These are phyloP conservation scores for Helostoma temminkii DNA, from an alignment of 2,797 vertebrate genomes.

Conservation along the genomic window DNA sequence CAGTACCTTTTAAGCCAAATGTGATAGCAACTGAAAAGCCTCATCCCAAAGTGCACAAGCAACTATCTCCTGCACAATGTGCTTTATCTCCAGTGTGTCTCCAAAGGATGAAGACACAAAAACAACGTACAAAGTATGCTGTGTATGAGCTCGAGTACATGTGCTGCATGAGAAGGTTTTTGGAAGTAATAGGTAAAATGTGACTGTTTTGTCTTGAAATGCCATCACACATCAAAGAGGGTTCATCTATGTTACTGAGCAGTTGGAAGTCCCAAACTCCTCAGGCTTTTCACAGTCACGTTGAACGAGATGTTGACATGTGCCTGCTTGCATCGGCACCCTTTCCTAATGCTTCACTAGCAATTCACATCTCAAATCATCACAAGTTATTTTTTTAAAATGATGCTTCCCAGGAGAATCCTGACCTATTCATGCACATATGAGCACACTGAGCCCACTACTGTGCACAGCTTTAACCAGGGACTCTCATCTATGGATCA, in stretches of 20 bases:
- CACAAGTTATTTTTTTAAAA: background rate
- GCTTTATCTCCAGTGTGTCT: conserved; percentile 16
- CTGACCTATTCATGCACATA: background rate
- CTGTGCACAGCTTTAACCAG: conserved; percentile 12
- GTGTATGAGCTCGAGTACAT: background rate
- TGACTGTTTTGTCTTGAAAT: background rate
- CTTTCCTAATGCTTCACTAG: background rate
- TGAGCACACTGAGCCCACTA: background rate
- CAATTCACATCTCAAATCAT: background rate
- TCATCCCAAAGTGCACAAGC: conserved; percentile 51
- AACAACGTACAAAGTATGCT: background rate
- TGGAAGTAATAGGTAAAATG: background rate
- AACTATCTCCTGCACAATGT: conserved; percentile 19
- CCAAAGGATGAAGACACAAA: conserved; percentile 18
- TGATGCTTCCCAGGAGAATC: background rate
- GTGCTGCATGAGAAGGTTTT: background rate
- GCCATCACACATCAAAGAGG: background rate
- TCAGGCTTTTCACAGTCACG: background rate
- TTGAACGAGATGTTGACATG: background rate
- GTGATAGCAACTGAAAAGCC: conserved; percentile 65
- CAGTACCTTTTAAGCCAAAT: conserved; percentile 68
- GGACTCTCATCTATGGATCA: conserved; percentile 22
- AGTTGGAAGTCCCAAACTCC: background rate
- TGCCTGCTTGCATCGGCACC: background rate
- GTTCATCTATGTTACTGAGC: background rate